These are phyloP conservation scores for Cyrtorhinus lividipennis DNA, from an alignment of 1,140 invertebrate species.

Conservation along the genomic window DNA sequence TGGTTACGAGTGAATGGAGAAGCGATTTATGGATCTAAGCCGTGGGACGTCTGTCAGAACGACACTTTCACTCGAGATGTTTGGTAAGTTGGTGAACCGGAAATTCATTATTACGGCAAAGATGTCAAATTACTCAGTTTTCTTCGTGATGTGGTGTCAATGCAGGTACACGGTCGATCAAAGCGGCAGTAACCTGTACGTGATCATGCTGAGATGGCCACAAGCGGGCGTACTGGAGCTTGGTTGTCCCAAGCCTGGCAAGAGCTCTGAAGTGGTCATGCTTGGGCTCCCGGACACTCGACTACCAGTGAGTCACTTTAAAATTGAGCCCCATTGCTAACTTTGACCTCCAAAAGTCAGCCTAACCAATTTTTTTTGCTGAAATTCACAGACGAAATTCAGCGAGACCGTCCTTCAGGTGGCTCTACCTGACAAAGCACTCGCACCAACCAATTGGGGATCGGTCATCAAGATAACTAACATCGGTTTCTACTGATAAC, in stretches of 20 bases:
- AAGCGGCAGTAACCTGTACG: slow-evolving; percentile 10
- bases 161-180: slow-evolving; percentile 15
- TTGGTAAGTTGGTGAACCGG: slow-evolving; percentile 41
- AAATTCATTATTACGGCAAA: background rate
- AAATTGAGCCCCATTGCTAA: too few species aligned
- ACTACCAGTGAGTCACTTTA: background rate
- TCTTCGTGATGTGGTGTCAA: background rate
- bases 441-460: background rate
- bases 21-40: slow-evolving; percentile 67
- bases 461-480: slow-evolving; percentile 1
- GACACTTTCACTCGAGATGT: slow-evolving; percentile 55
- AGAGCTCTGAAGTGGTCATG: slow-evolving; percentile 8
- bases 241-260: slow-evolving; percentile 7
- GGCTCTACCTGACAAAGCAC: background rate
- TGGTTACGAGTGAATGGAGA: slow-evolving; percentile 79
- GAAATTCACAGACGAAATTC: too few species aligned
- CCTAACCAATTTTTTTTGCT: too few species aligned
- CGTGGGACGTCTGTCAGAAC: slow-evolving; percentile 61
- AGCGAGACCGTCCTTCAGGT: too few species aligned
- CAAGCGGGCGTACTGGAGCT: slow-evolving; percentile 8
- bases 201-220: slow-evolving; percentile 16
- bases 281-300: background rate
- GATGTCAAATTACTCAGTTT: background rate
- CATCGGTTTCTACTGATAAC: too few species aligned
- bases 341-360: too few species aligned